Evolutionary conservation across 92 coral and sea anemone genomes (phyloP), one percentile per base, ranked within the genome.

Genomic region (Siderastrea radians): DNA sequence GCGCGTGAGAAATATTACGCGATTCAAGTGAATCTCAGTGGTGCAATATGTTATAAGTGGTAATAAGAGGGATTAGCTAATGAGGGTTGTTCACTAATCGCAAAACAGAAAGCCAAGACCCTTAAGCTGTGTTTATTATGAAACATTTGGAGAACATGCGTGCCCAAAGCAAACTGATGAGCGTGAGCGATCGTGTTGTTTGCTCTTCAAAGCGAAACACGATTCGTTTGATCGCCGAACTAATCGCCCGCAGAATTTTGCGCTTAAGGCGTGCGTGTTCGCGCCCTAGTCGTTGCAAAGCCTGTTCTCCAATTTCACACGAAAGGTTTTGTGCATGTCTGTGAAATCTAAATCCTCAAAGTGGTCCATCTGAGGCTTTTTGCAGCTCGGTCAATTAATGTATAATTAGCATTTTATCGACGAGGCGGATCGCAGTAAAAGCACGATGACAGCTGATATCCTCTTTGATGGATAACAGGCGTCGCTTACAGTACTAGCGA

Each of bases 401-500:
- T 83, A 85, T 90, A 85, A 94, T 92, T 92, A 88, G 86, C 88
- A 87, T 90, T 90, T 94, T 92, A 94, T 94, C 95, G 91, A 75
- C 17, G 58, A 87, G 94, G 94, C 95, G 98, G 98, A 92, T 89
- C 95, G 73, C 67, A 15, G 82, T 81, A 88, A 81, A 80, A 75
- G 88, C 78, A 72, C 55, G 77, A 7, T 85, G 89, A 85, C 89
- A 85, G 58, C 43, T 78, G 44, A 85, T 77, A 77, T 74, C 67
- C 73, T 64, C 12, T 5, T 2, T 84, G 87, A 84, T 74, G 73
- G 63, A 60, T 73, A 73, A 64, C 87, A 84, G 87, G 62, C 54
- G 78, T 7, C 19, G 49, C 43, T 0, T 26, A 15, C 13, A 26
- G 11, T 44, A 17, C 13, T 17, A 17, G 0, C 7, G 69, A 17